Conservation (phyloP, 2,797 vertebrate species). For the Myripristis murdjan region DNA sequence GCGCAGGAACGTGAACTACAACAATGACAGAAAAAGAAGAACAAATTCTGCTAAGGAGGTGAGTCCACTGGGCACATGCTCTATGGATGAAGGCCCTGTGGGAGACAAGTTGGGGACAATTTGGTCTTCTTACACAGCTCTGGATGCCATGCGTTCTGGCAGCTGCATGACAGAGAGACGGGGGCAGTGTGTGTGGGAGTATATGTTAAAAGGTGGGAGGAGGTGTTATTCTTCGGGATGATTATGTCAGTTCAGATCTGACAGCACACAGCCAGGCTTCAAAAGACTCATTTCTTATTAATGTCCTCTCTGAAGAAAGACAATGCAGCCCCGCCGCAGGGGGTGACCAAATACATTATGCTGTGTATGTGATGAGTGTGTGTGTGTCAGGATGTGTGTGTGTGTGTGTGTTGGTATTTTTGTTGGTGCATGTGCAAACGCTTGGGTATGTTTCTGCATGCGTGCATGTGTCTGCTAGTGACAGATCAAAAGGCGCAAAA, state of each 20-base stretch:
- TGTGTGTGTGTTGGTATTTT: slow-evolving; percentile 18
- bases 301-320: slow-evolving; percentile 58
- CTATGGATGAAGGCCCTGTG: slow-evolving; percentile 41
- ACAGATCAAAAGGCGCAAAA: slow-evolving; percentile 56
- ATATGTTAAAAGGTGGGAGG: slow-evolving; percentile 61
- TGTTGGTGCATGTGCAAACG: slow-evolving; percentile 1
- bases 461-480: slow-evolving; percentile 15
- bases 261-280: slow-evolving; percentile 61
- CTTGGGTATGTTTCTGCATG: slow-evolving; percentile 8
- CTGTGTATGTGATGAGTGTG: slow-evolving; percentile 6
- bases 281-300: slow-evolving; percentile 74
- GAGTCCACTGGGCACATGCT: slow-evolving; percentile 9
- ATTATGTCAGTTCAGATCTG: slow-evolving; percentile 72
- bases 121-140: slow-evolving; percentile 5
- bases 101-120: slow-evolving; percentile 28
- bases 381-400: slow-evolving; percentile 23
- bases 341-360: slow-evolving; percentile 26
- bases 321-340: slow-evolving; percentile 34
- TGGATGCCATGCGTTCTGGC: slow-evolving; percentile 15
- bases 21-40: no score
- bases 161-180: slow-evolving; percentile 13
- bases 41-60: not conserved
- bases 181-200: slow-evolving; percentile 43
- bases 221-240: slow-evolving; percentile 61
- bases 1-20: not conserved